These are phyloP conservation scores for Neodon shergylaensis DNA, from an alignment of 2,113 vertebrate species.

Conservation along the genomic window DNA sequence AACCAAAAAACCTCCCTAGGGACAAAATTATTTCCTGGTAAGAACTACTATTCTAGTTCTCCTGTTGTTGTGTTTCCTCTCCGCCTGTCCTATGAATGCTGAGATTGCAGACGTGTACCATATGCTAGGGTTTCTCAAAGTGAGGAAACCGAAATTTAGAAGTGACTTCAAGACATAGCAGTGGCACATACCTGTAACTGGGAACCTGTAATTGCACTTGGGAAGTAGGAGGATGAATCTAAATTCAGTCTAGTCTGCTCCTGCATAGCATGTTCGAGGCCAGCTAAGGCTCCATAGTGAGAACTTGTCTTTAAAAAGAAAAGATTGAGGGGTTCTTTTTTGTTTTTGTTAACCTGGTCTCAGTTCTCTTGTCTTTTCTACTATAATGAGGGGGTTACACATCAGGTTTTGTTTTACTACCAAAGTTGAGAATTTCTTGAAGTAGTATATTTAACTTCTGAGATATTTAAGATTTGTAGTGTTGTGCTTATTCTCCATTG, in stretches of 20 bases:
- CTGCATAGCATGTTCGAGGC: neutral
- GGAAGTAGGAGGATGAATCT: neutral
- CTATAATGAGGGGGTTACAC: neutral
- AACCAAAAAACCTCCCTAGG: neutral
- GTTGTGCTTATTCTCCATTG: neutral
- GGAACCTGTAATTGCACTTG: neutral
- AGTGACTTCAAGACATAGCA: neutral
- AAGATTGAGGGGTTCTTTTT: neutral
- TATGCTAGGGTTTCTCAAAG: neutral
- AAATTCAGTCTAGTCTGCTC: neutral
- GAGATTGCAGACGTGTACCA: neutral
- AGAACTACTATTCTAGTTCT: neutral
- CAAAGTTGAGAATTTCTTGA: neutral
- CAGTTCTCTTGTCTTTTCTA: neutral
- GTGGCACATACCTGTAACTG: neutral
- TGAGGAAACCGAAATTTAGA: conserved; percentile 38
- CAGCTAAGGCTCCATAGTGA: neutral
- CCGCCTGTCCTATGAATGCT: neutral
- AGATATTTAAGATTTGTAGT: neutral
- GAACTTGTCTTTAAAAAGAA: neutral
- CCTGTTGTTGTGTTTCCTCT: neutral
- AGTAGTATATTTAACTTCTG: neutral
- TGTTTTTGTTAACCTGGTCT: neutral
- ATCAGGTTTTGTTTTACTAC: neutral
- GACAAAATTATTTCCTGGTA: neutral